Base-by-base conservation (phyloP, 2,113 vertebrate genomes). In the Orthochromis indermauri region DNA sequence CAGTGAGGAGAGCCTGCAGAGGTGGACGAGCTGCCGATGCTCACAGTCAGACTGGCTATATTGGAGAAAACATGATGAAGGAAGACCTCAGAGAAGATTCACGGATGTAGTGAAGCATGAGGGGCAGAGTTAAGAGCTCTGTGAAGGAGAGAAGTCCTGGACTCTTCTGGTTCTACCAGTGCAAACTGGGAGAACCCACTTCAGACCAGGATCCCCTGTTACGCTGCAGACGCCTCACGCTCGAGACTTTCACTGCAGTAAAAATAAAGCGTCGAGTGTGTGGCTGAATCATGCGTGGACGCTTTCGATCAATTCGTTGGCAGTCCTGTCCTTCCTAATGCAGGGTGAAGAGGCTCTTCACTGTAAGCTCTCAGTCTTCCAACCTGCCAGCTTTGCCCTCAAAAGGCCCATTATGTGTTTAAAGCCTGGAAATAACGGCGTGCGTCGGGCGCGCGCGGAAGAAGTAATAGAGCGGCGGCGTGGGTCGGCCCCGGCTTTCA, bases 371-470 rank as follows among this genome's bases (percentile, higher is more conserved):
- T 40, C 89, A 19, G 73, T 90, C 66, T 49, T 88, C 88, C 86
- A 90, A 80, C 81, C 83, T 59, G 55, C 86, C 86, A 71, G 81
- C 82, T 88, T 81, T 91, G 88, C 90, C 93, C 90, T 95, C 94
- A 93, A 87, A 94, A 92, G 86, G 59, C 59, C 87, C 88, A 83
- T 93, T 85, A 90, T 91, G 88, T 83, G 92, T 94, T 93, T 90
- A 92, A 90, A 92, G 89, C 79, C 85, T 84, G 68, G 61, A 87
- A 86, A 89, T 93, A 90, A 89, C 47, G 84, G 80, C 61, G 88
- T 88, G 89, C 83, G 79, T 88, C 51, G 85, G 83, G 26, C 88
- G 84, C 82, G 66, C 63, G 83, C 78, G 55, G 59, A 83, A 83
- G 87, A 88, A 47, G 90, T 90, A 82, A 87, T 88, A 78, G 68